Conservation (phyloP, 1,140 invertebrate species). For the Antheraea mylitta region DNA sequence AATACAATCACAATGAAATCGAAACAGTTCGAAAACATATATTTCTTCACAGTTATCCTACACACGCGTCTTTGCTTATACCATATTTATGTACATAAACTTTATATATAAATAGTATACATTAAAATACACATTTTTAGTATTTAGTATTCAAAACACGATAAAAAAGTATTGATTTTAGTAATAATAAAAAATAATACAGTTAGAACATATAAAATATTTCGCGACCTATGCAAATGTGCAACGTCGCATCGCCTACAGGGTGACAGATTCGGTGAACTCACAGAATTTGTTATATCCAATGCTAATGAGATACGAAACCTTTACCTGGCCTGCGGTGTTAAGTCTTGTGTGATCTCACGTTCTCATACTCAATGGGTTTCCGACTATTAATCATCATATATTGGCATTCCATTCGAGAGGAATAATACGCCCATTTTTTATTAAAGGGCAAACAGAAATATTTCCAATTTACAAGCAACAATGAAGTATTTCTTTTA, state of each 20-base stretch:
- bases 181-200: not conserved
- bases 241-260: slow-evolving; percentile 50
- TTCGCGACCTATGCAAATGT: slow-evolving; percentile 28
- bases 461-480: not conserved
- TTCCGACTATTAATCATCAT: slow-evolving; percentile 22
- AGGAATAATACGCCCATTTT: slow-evolving; percentile 15
- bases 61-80: no score
- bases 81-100: no score
- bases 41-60: no score
- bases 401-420: slow-evolving; percentile 16
- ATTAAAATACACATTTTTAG: no score
- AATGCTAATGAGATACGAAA: slow-evolving; percentile 1
- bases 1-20: no score
- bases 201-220: not conserved
- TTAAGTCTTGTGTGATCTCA: slow-evolving; percentile 7
- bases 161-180: no score
- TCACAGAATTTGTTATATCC: slow-evolving; percentile 35
- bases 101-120: no score
- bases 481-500: not conserved
- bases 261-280: slow-evolving; percentile 28
- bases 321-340: slow-evolving; percentile 8
- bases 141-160: no score
- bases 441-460: slow-evolving; percentile 1
- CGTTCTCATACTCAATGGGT: slow-evolving; percentile 3
- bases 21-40: no score